Evolutionary conservation across 2,797 vertebrate species (phyloP).

Genomic region (Propithecus perrieri): DNA sequence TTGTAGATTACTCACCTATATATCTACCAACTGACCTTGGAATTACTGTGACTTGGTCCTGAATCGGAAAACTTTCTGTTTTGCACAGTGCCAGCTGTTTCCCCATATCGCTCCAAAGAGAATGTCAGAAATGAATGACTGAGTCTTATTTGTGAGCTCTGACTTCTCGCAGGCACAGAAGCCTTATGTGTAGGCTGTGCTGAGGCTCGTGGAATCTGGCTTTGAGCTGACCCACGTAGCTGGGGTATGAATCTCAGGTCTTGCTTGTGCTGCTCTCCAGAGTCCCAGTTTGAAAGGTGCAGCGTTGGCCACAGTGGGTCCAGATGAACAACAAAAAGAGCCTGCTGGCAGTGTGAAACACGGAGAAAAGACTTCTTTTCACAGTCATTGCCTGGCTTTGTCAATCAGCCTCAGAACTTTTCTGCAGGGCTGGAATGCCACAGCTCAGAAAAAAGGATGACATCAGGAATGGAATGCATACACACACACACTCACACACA

Average conservation of each 20-base stretch:
- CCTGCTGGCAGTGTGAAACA: background rate
- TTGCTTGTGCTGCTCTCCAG: background rate
- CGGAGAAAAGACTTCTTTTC: slow-evolving; percentile 23
- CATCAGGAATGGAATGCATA: background rate
- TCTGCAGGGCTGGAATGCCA: slow-evolving; percentile 31
- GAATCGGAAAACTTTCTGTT: background rate
- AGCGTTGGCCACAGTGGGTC: background rate
- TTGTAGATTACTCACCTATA: background rate
- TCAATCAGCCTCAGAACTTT: slow-evolving; percentile 23
- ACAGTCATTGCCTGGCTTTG: slow-evolving; percentile 46
- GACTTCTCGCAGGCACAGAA: background rate
- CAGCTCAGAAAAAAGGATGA: background rate
- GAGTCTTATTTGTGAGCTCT: background rate
- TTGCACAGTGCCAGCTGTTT: background rate
- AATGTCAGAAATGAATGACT: background rate
- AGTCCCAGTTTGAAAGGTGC: background rate
- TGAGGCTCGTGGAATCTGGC: background rate
- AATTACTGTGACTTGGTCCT: background rate
- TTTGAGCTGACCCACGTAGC: background rate
- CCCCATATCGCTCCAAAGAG: background rate
- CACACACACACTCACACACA: background rate
- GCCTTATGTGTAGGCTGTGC: background rate
- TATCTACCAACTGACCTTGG: background rate
- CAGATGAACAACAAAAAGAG: background rate
- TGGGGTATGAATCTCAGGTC: background rate